Base-by-base conservation (phyloP, 2,113 vertebrate species). In the Poecile atricapillus region DNA sequence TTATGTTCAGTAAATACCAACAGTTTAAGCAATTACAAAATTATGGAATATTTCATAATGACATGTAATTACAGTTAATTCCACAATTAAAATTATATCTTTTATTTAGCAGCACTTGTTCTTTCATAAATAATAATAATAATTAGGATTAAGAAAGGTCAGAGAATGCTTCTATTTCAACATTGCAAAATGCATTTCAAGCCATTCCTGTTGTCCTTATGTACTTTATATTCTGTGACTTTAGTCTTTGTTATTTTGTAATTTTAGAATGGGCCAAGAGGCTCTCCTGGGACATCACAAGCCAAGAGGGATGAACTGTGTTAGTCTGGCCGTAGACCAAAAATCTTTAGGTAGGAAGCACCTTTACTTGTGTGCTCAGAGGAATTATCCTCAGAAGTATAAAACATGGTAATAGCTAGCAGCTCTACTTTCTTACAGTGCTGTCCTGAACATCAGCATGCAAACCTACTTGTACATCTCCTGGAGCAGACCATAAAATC, bases 1-100 rank as follows among this genome's bases (percentile, higher is more conserved):
- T 95, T 97, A 95, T 84, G 52, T 90, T 95, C 88, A 77, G 81
- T 97, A 97, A 98, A 97, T 93, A 95, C 71, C 90, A 93, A 96
- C 93, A 97, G 87, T 97, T 97, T 87, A 94, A 96, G 85, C 92
- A 98, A 97, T 90, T 97, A 97, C 79, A 97, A 93, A 97, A 97
- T 96, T 96, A 96, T 71, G 35, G 96, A 97, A 97, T 97, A 96
- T 97, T 97, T 94, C 44, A 79, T 94, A 97, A 92, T 62, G 74
- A 31, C 93, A 78, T 93, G 53, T 96, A 96, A 97, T 97, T 98
- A 95, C 43, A 9, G 53, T 90, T 94, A 93, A 94, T 87, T 75
- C 80, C 58, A 78, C 89, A 91, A 96, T 95, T 98, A 97, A 96
- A 86, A 86, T 44, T 90, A 58, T 95, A 92, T 95, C 39, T 89